These are phyloP conservation scores for Cyanoliseus patagonus DNA, from an alignment of 2,113 vertebrate species.

Conservation along the genomic window DNA sequence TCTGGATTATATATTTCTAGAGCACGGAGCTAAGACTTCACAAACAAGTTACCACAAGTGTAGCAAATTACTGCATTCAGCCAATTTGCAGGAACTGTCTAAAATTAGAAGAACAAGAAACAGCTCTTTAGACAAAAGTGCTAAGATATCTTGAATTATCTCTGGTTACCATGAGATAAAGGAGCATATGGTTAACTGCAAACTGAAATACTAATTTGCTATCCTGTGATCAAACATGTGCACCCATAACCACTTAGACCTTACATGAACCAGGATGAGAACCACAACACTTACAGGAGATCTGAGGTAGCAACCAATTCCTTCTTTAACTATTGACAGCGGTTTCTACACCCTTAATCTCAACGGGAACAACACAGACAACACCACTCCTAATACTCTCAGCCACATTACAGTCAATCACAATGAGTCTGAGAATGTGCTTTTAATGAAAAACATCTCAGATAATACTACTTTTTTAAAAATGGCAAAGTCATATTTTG, in stretches of 20 bases:
- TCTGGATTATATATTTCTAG: not conserved
- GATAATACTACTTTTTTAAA: not conserved
- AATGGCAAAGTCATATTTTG: not conserved
- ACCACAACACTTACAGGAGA: not conserved
- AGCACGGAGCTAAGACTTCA: not conserved
- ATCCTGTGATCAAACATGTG: not conserved
- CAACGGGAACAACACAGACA: not conserved
- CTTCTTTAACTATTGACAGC: not conserved
- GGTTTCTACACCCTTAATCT: not conserved
- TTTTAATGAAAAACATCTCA: not conserved
- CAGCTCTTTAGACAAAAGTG: not conserved
- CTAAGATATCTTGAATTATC: not conserved
- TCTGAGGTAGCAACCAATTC: not conserved
- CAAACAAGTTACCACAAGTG: not conserved
- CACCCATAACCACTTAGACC: not conserved
- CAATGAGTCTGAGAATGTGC: not conserved
- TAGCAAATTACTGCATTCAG: not conserved
- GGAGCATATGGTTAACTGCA: not conserved
- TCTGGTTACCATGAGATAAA: not conserved
- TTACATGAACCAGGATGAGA: not conserved
- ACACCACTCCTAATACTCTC: not conserved
- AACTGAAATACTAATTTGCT: not conserved
- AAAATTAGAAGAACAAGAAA: not conserved
- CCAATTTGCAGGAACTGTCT: not conserved
- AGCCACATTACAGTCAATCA: not conserved